Evolutionary conservation across 2,888 invertebrate species (phyloP).

Genomic region (Julus scanicus): DNA sequence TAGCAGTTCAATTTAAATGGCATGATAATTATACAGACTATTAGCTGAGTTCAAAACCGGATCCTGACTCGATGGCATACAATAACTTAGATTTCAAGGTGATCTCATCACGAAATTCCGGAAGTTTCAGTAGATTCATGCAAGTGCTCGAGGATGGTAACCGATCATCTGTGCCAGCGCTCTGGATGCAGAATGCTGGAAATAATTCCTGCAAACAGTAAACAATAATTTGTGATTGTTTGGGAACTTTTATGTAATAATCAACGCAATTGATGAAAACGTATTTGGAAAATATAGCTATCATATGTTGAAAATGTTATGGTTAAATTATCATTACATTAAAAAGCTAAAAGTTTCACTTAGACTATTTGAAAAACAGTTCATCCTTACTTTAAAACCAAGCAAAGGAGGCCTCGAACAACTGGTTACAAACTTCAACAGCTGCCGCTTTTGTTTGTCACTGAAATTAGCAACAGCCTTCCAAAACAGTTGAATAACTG

Average conservation of each 20-base stretch:
- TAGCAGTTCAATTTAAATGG: neutral
- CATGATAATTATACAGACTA: conserved; percentile 48
- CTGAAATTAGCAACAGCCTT: conserved; percentile 83
- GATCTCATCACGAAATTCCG: conserved; percentile 84
- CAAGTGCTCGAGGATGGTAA: conserved; percentile 98
- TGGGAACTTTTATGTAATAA: neutral
- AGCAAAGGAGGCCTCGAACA: conserved; percentile 96
- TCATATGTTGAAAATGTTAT: too few relatives aligned
- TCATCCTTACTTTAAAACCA: conserved; percentile 85
- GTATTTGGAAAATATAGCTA: too few relatives aligned
- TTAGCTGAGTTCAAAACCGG: conserved; percentile 89
- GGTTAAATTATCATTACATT: too few relatives aligned
- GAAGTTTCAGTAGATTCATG: conserved; percentile 96
- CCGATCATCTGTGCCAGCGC: conserved; percentile 82
- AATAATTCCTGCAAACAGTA: conserved; percentile 79
- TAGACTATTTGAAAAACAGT: conserved; percentile 51
- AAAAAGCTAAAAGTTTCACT: too few relatives aligned
- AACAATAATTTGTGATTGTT: conserved; percentile 49
- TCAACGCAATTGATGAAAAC: too few relatives aligned
- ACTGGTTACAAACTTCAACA: conserved; percentile 97
- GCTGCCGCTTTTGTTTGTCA: conserved; percentile 83
- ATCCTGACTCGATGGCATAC: conserved; percentile 93
- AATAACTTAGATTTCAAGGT: conserved; percentile 83
- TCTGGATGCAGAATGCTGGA: conserved; percentile 96
- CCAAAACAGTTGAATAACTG: conserved; percentile 91